Conservation (phyloP, 2,113 vertebrate genomes). For the Rhabdornis inornatus region DNA sequence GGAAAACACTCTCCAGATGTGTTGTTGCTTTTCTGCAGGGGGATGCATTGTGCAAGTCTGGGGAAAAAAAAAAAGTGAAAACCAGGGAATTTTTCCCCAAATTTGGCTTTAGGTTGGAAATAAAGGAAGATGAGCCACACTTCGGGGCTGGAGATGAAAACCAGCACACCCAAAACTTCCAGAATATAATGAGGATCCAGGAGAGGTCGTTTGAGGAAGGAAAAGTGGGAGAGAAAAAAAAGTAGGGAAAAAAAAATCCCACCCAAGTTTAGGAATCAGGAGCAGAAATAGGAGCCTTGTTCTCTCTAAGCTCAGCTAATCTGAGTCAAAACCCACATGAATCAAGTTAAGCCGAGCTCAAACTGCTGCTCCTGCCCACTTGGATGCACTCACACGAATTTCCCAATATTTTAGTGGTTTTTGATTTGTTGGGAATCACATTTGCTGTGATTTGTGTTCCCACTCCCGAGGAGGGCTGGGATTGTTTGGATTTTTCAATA, state of each 20-base stretch:
- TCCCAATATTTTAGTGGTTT: background rate
- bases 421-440: background rate
- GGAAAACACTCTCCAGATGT: constrained; percentile 63
- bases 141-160: constrained; percentile 12
- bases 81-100: background rate
- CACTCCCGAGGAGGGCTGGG: background rate
- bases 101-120: background rate
- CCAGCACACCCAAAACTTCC: background rate
- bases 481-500: background rate
- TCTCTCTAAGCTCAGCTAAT: constrained; percentile 42
- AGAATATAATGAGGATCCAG: background rate
- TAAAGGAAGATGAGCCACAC: constrained; percentile 19
- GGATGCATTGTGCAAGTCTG: background rate
- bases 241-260: background rate
- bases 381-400: background rate
- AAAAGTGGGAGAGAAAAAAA: background rate
- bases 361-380: background rate
- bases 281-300: constrained; percentile 28
- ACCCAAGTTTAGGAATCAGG: background rate
- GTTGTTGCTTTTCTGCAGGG: constrained; percentile 31
- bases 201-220: background rate
- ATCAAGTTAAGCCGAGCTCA: background rate
- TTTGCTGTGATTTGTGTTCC: background rate
- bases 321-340: constrained; percentile 40
- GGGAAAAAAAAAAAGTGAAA: accelerated